phyloP scores from a whole-genome alignment of 2,888 invertebrate genomes.

The Elysia crispata region DNA sequence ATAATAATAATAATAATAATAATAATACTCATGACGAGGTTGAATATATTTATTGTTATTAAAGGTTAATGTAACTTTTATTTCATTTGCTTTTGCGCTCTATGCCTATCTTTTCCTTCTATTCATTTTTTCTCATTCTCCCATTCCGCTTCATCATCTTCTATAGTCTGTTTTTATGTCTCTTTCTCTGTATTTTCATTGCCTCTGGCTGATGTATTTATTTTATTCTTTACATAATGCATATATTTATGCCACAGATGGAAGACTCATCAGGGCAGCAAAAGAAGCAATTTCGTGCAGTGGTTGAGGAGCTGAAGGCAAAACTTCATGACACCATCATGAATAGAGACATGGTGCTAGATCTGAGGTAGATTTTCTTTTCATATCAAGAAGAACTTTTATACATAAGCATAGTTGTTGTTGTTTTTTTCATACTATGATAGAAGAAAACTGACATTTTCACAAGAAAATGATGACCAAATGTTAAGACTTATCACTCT shows the following conservation, averaged over 20 bases:
- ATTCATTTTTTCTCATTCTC: background rate
- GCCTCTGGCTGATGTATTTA: background rate
- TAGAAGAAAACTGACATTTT: too few relatives aligned
- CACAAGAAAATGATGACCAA: too few relatives aligned
- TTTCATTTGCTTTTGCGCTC: too few relatives aligned
- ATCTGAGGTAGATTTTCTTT: slow-evolving; percentile 61
- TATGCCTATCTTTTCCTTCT: too few relatives aligned
- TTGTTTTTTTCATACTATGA: too few relatives aligned
- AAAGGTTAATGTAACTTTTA: too few relatives aligned
- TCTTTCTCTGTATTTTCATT: background rate
- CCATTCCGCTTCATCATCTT: background rate
- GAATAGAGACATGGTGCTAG: slow-evolving; percentile 67
- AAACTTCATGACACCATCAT: slow-evolving; percentile 71
- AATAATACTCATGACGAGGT: too few relatives aligned
- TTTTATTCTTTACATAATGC: background rate
- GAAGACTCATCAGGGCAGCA: slow-evolving; percentile 66
- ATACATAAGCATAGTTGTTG: too few relatives aligned
- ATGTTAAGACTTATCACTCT: too few relatives aligned
- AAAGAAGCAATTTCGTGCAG: slow-evolving; percentile 69
- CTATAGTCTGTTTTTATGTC: background rate
- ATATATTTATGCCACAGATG: slow-evolving; percentile 54
- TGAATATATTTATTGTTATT: too few relatives aligned
- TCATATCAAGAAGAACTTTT: background rate
- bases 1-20: too few relatives aligned
- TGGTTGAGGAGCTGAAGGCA: slow-evolving; percentile 68